Evolutionary conservation across 2,888 invertebrate species (phyloP), one percentile per base, ranked within the genome.

Genomic region (Conchocele bisecta): DNA sequence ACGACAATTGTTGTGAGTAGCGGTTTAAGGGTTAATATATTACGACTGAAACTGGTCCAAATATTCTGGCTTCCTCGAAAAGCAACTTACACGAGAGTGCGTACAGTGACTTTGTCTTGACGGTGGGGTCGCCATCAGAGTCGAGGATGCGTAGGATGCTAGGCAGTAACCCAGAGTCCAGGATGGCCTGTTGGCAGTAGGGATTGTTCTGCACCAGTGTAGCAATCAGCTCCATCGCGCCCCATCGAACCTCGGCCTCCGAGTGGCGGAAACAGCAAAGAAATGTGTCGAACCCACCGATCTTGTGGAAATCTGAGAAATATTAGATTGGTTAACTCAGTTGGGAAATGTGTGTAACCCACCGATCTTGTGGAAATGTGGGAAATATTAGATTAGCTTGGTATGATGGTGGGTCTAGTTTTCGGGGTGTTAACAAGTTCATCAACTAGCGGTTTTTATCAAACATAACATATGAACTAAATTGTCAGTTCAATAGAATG

Each of bases 191-290:
- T 90, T 98, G 97, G 83, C 96, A 96, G 88, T 93, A 95, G 0
- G 95, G 94, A 91, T 97, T 97, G 91, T 97, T 97, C 91, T 98
- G 97, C 35, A 95, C 94, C 65, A 96, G 90, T 83, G 95, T 95
- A 0, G 95, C 97, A 2, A 97, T 92, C 15, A 97, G 91, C 29
- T 94, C 93, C 13, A 95, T 94, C 2, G 95, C 93, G 39, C 92
- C 91, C 69, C 93, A 93, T 35, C 95, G 92, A 0, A 97, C 92
- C 20, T 93, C 92, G 0, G 92, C 90, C 80, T 95, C 93, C 5
- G 92, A 91, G 28, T 94, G 94, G 72, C 93, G 93, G 29, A 96
- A 91, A 86, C 95, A 94, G 0, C 94, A 92, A 0, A 93, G 92
- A 64, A 97, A 93, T n/a, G 95, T 92, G 0, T 93, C 91, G 78